Evolutionary conservation across 2,797 vertebrate species (phyloP).

Genomic region (Anguilla marmorata): DNA sequence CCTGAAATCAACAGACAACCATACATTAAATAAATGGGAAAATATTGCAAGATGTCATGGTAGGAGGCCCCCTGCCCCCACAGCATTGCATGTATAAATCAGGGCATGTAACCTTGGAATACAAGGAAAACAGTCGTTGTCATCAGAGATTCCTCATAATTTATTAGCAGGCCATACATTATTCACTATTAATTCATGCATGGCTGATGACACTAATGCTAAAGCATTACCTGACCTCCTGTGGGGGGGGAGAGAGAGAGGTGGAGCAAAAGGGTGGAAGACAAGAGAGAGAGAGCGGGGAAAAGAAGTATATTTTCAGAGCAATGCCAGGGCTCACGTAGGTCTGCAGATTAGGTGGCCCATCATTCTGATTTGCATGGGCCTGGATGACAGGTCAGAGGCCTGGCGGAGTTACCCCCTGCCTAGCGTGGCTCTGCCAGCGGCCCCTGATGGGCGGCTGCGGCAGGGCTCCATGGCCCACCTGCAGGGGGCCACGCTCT

Average conservation of each 20-base stretch:
- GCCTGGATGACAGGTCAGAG: neutral
- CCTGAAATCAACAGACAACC: neutral
- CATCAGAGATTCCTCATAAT: constrained; percentile 30
- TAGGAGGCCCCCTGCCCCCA: neutral
- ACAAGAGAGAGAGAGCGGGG: neutral
- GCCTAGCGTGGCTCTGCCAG: neutral
- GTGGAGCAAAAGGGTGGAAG: neutral
- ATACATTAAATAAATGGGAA: neutral
- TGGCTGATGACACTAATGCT: constrained; percentile 38
- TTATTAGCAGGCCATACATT: constrained; percentile 28
- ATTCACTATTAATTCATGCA: constrained; percentile 28
- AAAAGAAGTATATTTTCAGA: neutral
- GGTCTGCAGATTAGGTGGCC: neutral
- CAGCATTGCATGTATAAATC: neutral
- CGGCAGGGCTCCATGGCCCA: neutral
- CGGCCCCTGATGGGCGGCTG: neutral
- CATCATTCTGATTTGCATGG: neutral
- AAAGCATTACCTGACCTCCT: constrained; percentile 27
- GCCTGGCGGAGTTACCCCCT: neutral
- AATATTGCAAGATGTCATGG: neutral
- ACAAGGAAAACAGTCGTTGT: constrained; percentile 16
- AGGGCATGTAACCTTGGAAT: constrained; percentile 28
- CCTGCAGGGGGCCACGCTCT: neutral
- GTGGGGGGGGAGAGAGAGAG: neutral
- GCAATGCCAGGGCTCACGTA: neutral